Evolutionary conservation across 2,888 invertebrate species (phyloP).

Genomic region (Cremastinae sp.): DNA sequence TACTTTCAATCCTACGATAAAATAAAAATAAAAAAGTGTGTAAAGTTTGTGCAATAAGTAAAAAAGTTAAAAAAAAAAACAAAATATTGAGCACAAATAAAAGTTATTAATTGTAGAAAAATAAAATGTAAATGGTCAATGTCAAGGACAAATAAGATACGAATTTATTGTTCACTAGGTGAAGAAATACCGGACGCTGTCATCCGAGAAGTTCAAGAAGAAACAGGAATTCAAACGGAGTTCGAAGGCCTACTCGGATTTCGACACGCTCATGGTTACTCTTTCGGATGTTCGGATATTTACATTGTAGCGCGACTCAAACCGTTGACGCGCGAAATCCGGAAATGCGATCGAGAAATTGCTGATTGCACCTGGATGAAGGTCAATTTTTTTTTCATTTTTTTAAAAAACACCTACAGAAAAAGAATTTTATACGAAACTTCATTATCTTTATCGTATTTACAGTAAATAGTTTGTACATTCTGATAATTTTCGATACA

Average conservation of each 20-base stretch:
- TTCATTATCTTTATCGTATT: too few species aligned
- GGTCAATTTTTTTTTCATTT: conserved; percentile 74
- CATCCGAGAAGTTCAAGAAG: conserved; percentile 93
- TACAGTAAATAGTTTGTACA: too few species aligned
- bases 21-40: too few species aligned
- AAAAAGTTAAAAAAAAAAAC: background rate
- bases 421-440: too few species aligned
- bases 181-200: conserved; percentile 92
- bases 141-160: too few species aligned
- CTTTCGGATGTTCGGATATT: conserved; percentile 92
- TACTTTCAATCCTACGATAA: too few species aligned
- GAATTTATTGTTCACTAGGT: too few species aligned
- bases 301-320: conserved; percentile 89
- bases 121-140: too few species aligned
- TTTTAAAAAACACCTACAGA: too few species aligned
- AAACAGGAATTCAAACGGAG: conserved; percentile 90
- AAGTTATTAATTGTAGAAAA: too few species aligned
- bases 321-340: conserved; percentile 85
- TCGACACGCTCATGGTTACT: conserved; percentile 89
- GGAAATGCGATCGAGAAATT: conserved; percentile 89
- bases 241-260: conserved; percentile 90
- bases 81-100: background rate
- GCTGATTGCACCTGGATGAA: conserved; percentile 91
- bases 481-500: too few species aligned
- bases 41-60: too few species aligned